Percentiles rank a stretch among this genome's conserved stretches.
Conservation (phyloP, 2,113 vertebrate species). For the Helogale parvula region DNA sequence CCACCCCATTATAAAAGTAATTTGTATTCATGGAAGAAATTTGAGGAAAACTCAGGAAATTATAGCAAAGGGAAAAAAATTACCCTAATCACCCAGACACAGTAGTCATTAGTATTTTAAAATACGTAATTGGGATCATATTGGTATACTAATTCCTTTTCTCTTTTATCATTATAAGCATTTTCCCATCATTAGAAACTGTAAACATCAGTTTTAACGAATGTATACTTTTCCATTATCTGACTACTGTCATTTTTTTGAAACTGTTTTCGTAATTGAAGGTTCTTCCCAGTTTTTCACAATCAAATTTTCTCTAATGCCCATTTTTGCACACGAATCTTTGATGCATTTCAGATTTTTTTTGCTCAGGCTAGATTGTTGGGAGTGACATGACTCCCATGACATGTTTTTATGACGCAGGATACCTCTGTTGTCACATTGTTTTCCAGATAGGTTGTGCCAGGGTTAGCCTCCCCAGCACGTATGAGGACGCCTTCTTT, state of each 20-base stretch:
- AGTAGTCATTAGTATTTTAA: background rate
- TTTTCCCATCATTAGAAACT: background rate
- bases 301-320: background rate
- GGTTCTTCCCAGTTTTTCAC: background rate
- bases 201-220: background rate
- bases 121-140: background rate
- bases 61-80: background rate
- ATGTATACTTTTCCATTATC: background rate
- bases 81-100: background rate
- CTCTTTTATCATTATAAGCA: background rate
- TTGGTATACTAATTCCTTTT: background rate
- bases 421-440: background rate
- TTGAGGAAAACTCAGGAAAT: conserved; percentile 49
- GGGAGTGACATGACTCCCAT: background rate
- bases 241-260: background rate
- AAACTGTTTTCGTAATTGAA: background rate
- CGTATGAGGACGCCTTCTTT: background rate
- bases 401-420: background rate
- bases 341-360: conserved; percentile 32
- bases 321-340: background rate
- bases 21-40: conserved; percentile 24
- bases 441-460: conserved; percentile 8
- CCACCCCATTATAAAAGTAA: background rate
- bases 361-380: conserved; percentile 8
- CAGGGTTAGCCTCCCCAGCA: background rate